Conservation (phyloP, 2,888 invertebrate genomes). For the Pegoplata infirma region DNA sequence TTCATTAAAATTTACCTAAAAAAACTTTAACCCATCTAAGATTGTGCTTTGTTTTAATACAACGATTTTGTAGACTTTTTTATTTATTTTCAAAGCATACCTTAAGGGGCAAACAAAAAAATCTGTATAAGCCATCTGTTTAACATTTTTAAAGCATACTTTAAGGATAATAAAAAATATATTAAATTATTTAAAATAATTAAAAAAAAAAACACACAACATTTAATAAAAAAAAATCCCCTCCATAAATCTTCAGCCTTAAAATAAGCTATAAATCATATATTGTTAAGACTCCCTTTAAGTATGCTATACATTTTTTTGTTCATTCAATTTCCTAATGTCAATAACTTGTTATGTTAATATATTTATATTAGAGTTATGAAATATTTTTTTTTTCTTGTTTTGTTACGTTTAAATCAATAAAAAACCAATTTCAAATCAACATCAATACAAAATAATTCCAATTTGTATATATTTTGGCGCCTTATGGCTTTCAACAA, state of each 20-base stretch:
- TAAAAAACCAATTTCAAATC: conserved; percentile 29
- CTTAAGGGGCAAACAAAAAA: too few species aligned
- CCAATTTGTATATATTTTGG: neutral
- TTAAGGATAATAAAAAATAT: too few species aligned
- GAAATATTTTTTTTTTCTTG: neutral
- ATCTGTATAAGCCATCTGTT: too few species aligned
- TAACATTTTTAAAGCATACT: too few species aligned
- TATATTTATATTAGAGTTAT: neutral
- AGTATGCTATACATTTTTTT: conserved; percentile 5
- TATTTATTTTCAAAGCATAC: too few species aligned
- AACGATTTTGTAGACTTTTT: too few species aligned
- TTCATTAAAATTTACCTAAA: too few species aligned
- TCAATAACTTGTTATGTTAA: neutral
- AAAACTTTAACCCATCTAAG: too few species aligned
- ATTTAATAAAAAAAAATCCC: neutral
- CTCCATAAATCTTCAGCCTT: neutral
- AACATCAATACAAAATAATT: conserved; percentile 2
- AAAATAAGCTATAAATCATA: neutral
- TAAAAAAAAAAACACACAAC: neutral
- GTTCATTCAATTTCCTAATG: neutral
- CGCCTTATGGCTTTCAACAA: conserved; percentile 12
- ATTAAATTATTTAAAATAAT: too few species aligned
- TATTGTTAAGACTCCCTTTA: neutral
- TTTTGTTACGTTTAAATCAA: neutral
- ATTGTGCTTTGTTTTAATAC: too few species aligned